These are phyloP conservation scores for Pristionchus mayeri DNA, from an alignment of 2,888 invertebrate species.

Conservation along the genomic window DNA sequence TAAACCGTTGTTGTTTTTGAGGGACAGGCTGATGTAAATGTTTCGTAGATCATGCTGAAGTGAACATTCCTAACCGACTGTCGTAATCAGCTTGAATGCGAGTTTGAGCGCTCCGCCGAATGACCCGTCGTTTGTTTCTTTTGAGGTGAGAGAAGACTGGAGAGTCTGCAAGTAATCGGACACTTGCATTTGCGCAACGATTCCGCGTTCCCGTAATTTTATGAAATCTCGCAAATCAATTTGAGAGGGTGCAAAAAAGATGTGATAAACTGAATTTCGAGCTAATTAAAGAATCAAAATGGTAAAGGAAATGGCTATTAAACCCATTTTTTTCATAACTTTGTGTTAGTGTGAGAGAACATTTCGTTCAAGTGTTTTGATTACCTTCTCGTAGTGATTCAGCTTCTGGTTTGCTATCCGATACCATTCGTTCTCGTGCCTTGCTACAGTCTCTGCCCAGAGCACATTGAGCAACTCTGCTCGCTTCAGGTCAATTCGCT, in stretches of 20 bases:
- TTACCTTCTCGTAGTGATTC: constrained; percentile 70
- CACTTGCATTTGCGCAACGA: not conserved
- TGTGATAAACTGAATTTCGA: no score
- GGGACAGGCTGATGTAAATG: no score
- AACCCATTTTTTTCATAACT: no score
- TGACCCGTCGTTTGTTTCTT: constrained; percentile 54
- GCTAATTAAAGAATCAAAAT: no score
- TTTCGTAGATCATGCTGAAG: no score
- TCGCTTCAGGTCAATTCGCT: constrained; percentile 69
- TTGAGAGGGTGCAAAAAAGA: not conserved
- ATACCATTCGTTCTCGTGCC: constrained; percentile 73
- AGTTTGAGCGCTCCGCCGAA: constrained; percentile 64
- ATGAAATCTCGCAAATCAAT: not conserved
- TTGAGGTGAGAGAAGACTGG: constrained; percentile 9
- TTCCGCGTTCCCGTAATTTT: no score
- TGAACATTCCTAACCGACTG: constrained; percentile 70
- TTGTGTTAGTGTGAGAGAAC: no score
- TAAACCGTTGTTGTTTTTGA: no score
- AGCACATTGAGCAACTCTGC: constrained; percentile 72
- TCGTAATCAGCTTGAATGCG: constrained; percentile 68
- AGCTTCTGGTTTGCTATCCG: constrained; percentile 72
- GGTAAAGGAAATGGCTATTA: no score
- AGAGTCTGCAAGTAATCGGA: constrained; percentile 26
- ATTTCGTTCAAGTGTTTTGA: no score
- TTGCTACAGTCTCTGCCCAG: constrained; percentile 73